Percentiles rank a stretch among this genome's conserved stretches.
Evolutionary conservation across 2,113 vertebrate species (phyloP).

Genomic region (Mustela lutreola): DNA sequence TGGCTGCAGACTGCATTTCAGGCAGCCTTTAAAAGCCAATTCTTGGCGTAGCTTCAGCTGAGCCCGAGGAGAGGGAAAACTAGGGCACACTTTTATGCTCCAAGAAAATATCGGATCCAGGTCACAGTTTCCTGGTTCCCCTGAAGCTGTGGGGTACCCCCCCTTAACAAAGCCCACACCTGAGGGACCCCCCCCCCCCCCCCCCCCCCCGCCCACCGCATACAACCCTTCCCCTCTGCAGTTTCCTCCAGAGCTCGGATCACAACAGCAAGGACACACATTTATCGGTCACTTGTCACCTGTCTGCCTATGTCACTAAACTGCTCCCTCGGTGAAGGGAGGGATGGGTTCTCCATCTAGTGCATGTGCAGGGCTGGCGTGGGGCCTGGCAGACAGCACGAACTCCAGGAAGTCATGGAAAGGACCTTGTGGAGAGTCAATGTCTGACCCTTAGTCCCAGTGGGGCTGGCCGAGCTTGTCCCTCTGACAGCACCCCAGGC

Average conservation of each 20-base stretch:
- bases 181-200: too few relatives aligned
- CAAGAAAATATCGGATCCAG: conserved; percentile 72
- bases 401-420: accelerated
- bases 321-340: not conserved
- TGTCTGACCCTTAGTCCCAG: not conserved
- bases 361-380: not conserved
- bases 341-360: not conserved
- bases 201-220: too few relatives aligned
- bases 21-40: conserved; percentile 79
- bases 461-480: not conserved
- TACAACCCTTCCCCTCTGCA: too few relatives aligned
- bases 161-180: not conserved
- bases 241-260: not conserved
- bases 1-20: conserved; percentile 69
- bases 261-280: not conserved
- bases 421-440: not conserved
- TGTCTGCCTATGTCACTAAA: not conserved
- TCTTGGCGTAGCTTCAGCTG: conserved; percentile 70
- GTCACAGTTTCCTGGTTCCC: conserved; percentile 54
- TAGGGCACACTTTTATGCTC: conserved; percentile 73
- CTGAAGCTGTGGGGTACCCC: not conserved
- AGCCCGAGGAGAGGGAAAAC: conserved; percentile 72
- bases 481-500: accelerated
- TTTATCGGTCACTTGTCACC: not conserved
- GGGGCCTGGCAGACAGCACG: not conserved